Evolutionary conservation across 2,113 vertebrate species (phyloP).

Genomic region (Callospermophilus lateralis): DNA sequence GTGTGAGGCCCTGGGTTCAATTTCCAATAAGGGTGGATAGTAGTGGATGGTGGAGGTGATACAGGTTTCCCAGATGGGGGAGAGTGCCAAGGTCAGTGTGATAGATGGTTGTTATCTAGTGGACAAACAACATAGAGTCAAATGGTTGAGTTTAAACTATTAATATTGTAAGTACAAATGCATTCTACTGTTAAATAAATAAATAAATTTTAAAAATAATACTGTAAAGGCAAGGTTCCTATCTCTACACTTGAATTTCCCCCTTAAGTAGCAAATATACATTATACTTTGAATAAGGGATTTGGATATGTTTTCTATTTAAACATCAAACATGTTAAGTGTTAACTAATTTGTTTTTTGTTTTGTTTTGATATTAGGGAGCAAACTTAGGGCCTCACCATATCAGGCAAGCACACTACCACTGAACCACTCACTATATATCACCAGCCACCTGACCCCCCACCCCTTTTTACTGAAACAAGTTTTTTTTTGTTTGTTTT

Average conservation of each 20-base stretch:
- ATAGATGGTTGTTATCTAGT: conserved; percentile 12
- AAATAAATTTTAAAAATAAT: background rate
- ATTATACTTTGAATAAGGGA: background rate
- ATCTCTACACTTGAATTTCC: background rate
- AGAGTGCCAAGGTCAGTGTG: background rate
- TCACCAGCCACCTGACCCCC: too few relatives aligned
- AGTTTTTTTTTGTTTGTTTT: too few relatives aligned
- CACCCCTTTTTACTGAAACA: too few relatives aligned
- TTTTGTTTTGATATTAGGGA: background rate
- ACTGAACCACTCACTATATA: background rate
- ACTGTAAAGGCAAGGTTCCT: background rate
- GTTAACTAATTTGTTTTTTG: background rate
- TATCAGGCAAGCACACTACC: background rate
- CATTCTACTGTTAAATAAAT: too few relatives aligned
- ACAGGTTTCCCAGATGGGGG: background rate
- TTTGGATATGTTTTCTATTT: background rate
- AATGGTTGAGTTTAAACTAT: background rate
- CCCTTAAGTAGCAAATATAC: background rate
- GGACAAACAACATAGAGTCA: background rate
- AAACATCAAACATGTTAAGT: background rate
- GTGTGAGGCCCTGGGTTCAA: background rate
- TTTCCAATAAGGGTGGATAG: background rate
- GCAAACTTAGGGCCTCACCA: background rate
- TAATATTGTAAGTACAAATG: background rate
- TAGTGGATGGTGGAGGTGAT: background rate